phyloP scores from a whole-genome alignment of 2,113 vertebrate species.

The Campylomormyrus tamandua region DNA sequence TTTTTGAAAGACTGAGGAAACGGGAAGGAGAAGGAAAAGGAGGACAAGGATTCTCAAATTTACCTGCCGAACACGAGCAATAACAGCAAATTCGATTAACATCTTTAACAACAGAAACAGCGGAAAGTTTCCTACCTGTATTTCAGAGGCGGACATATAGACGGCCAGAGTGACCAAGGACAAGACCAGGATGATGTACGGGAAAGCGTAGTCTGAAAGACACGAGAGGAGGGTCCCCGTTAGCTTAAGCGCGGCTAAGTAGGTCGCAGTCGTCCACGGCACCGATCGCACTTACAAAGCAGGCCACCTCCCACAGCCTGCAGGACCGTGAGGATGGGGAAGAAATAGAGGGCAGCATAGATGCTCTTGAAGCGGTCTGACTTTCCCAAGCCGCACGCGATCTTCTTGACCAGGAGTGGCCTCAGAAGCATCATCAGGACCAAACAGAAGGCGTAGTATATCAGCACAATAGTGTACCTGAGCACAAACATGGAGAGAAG shows the following conservation, averaged over 20 bases:
- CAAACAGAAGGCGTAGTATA: conserved; percentile 92
- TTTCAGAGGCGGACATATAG: conserved; percentile 96
- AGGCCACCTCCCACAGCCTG: conserved; percentile 92
- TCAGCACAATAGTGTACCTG: conserved; percentile 94
- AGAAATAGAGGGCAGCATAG: conserved; percentile 94
- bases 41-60: background rate
- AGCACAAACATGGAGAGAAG: background rate
- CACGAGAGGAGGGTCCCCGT: background rate
- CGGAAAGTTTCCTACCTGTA: conserved; percentile 70
- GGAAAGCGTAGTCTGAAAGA: conserved; percentile 86
- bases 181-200: conserved; percentile 89
- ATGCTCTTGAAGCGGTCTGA: conserved; percentile 93
- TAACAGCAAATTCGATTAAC: background rate
- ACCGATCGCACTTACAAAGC: conserved; percentile 74
- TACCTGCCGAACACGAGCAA: background rate
- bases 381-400: conserved; percentile 90
- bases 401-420: conserved; percentile 93
- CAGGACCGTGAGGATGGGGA: conserved; percentile 88
- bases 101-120: background rate
- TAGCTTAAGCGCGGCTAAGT: background rate
- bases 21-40: background rate
- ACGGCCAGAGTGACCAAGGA: conserved; percentile 90
- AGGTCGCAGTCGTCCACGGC: too few species aligned
- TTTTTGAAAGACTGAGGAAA: conserved; percentile 78
- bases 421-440: conserved; percentile 94